These are phyloP conservation scores for Tachypleus tridentatus DNA, from an alignment of 1,140 invertebrate genomes.

Conservation along the genomic window DNA sequence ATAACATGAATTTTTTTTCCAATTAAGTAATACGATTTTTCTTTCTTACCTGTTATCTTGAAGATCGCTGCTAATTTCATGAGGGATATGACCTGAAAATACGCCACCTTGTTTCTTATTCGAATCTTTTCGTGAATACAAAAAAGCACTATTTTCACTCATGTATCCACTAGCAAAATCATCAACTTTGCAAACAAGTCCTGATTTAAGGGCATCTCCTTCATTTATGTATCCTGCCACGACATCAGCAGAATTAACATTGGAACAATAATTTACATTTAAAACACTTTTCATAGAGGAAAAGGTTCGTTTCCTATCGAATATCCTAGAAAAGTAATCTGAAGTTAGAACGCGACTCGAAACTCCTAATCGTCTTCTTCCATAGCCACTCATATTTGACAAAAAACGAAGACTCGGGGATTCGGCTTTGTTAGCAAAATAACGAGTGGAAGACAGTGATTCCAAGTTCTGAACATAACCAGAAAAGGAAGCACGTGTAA, in stretches of 20 bases:
- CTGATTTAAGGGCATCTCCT: slow-evolving; percentile 48
- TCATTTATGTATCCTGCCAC: slow-evolving; percentile 57
- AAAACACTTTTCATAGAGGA: slow-evolving; percentile 15
- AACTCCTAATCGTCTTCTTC: too few species aligned
- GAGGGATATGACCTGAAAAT: too few species aligned
- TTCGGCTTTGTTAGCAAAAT: too few species aligned
- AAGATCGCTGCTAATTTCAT: slow-evolving; percentile 12
- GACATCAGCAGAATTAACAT: slow-evolving; percentile 27
- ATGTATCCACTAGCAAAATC: slow-evolving; percentile 60
- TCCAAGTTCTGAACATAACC: slow-evolving; percentile 48
- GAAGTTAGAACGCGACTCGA: too few species aligned
- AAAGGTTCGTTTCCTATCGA: slow-evolving; percentile 10
- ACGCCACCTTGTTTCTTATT: too few species aligned
- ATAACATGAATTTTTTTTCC: too few species aligned
- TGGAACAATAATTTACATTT: slow-evolving; percentile 32
- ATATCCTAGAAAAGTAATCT: slow-evolving; percentile 4
- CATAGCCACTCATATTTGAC: too few species aligned
- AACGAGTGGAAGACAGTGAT: slow-evolving; percentile 15
- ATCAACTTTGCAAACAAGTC: slow-evolving; percentile 34
- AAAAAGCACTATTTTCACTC: slow-evolving; percentile 54
- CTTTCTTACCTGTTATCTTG: slow-evolving; percentile 38
- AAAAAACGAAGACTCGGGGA: too few species aligned
- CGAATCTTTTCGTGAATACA: slow-evolving; percentile 13
- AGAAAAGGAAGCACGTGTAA: slow-evolving; percentile 45
- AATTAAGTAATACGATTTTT: too few species aligned